Conservation (phyloP, 35 echinoderm and acorn worm species). For the Heliocidaris tuberculata region DNA sequence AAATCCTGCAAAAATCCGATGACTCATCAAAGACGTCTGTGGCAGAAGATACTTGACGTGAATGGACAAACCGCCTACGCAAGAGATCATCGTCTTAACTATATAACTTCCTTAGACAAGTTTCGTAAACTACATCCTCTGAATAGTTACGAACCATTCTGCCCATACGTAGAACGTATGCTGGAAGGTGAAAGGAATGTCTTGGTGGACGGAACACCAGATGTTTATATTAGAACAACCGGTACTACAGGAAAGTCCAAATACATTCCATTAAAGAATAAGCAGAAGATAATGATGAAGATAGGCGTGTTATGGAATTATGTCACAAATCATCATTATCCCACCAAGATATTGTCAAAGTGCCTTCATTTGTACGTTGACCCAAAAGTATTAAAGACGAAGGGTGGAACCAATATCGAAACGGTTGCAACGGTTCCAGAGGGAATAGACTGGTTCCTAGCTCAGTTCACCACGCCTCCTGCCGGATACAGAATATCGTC, state of each 20-base stretch:
- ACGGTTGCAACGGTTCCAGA: not conserved
- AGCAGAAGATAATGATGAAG: not conserved
- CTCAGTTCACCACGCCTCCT: not conserved
- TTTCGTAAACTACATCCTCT: constrained; percentile 64
- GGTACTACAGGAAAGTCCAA: constrained; percentile 74
- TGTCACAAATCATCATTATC: constrained; percentile 17
- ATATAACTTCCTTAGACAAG: constrained; percentile 51
- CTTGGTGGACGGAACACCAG: constrained; percentile 45
- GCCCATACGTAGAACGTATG: constrained; percentile 59
- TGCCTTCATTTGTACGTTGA: constrained; percentile 42
- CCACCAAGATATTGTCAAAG: constrained; percentile 25
- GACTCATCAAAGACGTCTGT: constrained; percentile 40
- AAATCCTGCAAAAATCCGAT: constrained; percentile 8
- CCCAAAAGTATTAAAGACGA: not conserved
- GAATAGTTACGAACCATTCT: constrained; percentile 58
- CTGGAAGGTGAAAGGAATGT: constrained; percentile 62
- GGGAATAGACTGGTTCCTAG: not conserved
- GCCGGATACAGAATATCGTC: constrained; percentile 2
- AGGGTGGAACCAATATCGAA: constrained; percentile 40
- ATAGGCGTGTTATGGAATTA: not conserved
- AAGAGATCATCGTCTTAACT: constrained; percentile 18
- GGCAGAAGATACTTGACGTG: constrained; percentile 46
- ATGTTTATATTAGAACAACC: constrained; percentile 28
- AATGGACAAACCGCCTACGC: constrained; percentile 74
- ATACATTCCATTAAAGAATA: constrained; percentile 51